Conservation (phyloP, 2,797 vertebrate species). For the Cichlasoma orientale region DNA sequence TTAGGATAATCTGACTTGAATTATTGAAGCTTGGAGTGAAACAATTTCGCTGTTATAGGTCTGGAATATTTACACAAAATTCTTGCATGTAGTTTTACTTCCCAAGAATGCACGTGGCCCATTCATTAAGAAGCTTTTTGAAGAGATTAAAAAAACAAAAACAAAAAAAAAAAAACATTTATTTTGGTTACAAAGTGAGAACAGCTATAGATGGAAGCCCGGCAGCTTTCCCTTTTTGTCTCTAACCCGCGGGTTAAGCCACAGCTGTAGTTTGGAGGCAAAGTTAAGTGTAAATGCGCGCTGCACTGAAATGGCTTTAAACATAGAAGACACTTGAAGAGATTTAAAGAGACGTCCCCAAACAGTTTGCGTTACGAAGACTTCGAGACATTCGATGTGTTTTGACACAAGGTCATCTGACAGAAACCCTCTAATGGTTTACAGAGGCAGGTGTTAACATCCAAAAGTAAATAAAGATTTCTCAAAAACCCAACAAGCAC, state of each 20-base stretch:
- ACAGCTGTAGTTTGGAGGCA: constrained; percentile 1
- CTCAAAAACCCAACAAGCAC: neutral
- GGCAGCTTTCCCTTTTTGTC: constrained; percentile 14
- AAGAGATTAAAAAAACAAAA: rapidly evolving
- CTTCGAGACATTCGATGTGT: neutral
- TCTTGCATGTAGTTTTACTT: neutral
- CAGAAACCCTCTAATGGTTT: neutral
- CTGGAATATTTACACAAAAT: constrained; percentile 3
- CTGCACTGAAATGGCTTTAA: constrained; percentile 53
- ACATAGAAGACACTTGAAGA: constrained; percentile 44
- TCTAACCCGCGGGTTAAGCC: neutral
- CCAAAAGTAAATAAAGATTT: neutral
- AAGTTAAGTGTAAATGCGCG: constrained; percentile 34
- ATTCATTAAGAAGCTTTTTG: neutral
- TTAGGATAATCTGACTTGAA: neutral
- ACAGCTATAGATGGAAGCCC: constrained; percentile 43
- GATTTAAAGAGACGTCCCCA: neutral
- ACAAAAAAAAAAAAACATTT: neutral
- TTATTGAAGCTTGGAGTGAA: neutral
- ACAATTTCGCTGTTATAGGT: neutral
- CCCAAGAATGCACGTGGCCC: neutral
- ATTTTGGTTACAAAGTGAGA: neutral
- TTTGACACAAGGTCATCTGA: neutral
- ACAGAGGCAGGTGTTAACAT: neutral
- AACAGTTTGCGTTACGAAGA: constrained; percentile 16